phyloP scores from a whole-genome alignment of 2,888 invertebrate species.

The Miltochrista miniata region DNA sequence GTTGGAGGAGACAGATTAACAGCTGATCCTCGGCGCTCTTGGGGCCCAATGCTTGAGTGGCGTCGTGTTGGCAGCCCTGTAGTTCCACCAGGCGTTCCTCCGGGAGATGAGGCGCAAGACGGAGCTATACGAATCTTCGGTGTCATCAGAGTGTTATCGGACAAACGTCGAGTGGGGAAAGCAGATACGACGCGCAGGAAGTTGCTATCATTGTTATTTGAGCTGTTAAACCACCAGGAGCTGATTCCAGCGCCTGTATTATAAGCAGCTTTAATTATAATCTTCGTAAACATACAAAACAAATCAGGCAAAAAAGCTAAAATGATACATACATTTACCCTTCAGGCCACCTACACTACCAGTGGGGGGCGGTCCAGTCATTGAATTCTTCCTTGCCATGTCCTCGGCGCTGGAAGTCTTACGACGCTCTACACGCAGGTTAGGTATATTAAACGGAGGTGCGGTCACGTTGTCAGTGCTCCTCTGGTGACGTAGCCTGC shows the following conservation, averaged over 20 bases:
- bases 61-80: conserved; percentile 92
- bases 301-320: background rate
- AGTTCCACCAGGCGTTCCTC: conserved; percentile 87
- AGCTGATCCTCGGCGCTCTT: conserved; percentile 92
- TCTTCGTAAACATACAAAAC: background rate
- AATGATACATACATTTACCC: conserved; percentile 39
- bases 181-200: conserved; percentile 92
- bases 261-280: background rate
- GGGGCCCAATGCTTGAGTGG: conserved; percentile 96
- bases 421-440: conserved; percentile 92
- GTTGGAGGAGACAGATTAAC: conserved; percentile 95
- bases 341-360: conserved; percentile 54
- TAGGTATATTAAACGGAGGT: conserved; percentile 94
- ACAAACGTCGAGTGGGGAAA: conserved; percentile 93
- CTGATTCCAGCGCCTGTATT: conserved; percentile 81
- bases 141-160: conserved; percentile 96
- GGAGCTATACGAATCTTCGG: conserved; percentile 95
- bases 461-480: conserved; percentile 94
- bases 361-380: conserved; percentile 76
- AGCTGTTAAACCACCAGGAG: conserved; percentile 92
- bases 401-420: conserved; percentile 96
- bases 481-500: conserved; percentile 90
- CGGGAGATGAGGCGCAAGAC: conserved; percentile 93
- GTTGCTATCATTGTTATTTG: conserved; percentile 91
- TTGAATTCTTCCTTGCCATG: conserved; percentile 94